Conservation (phyloP, 2,113 vertebrate species). For the Mormoops blainvillei region DNA sequence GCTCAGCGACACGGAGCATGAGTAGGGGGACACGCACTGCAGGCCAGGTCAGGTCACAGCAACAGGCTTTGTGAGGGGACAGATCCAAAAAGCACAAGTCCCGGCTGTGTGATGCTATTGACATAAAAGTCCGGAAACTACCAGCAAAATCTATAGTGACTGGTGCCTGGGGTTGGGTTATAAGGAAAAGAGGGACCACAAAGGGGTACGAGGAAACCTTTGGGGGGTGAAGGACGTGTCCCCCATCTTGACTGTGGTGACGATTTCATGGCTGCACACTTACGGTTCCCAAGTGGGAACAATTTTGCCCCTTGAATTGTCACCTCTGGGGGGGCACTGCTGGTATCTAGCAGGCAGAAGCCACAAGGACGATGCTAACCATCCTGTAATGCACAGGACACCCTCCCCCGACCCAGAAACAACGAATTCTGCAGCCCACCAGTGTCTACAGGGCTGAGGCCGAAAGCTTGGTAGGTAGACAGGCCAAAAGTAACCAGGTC, state of each 20-base stretch:
- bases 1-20: too few relatives aligned
- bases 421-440: not conserved
- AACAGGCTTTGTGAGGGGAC: rapidly evolving
- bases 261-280: rapidly evolving
- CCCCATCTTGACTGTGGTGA: rapidly evolving
- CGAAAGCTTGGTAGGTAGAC: too few relatives aligned
- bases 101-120: not conserved
- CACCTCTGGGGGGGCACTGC: not conserved
- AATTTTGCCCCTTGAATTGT: not conserved
- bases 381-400: rapidly evolving
- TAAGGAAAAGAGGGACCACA: not conserved
- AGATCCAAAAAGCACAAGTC: not conserved
- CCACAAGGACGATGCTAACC: too few relatives aligned
- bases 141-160: not conserved
- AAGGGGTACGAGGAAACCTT: rapidly evolving
- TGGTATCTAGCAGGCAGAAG: not conserved
- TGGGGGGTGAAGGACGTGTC: rapidly evolving
- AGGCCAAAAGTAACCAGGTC: rapidly evolving
- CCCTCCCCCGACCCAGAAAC: rapidly evolving
- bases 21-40: too few relatives aligned
- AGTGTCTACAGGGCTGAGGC: rapidly evolving
- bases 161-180: not conserved
- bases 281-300: not conserved
- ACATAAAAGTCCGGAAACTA: not conserved
- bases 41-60: not conserved